Conservation (phyloP, 2,797 vertebrate genomes). For the Hozukius guyotensis region DNA sequence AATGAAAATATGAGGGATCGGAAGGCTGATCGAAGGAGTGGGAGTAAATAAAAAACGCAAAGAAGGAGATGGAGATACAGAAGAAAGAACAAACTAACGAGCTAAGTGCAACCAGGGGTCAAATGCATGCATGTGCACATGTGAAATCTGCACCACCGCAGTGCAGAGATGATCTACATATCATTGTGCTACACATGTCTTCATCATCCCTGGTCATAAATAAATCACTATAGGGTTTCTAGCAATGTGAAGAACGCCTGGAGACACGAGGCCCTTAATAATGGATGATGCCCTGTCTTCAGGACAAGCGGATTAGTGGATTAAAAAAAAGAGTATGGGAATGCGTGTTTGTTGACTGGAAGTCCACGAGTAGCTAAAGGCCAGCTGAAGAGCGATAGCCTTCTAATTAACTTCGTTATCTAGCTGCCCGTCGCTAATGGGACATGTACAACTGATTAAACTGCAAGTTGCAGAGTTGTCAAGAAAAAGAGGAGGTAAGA, state of each 20-base stretch:
- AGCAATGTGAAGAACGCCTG: conserved; percentile 15
- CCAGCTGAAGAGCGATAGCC: conserved; percentile 52
- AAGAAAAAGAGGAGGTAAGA: background rate
- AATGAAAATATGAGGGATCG: background rate
- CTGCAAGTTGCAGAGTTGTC: background rate
- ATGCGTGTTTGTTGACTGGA: conserved; percentile 25
- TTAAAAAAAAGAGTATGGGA: conserved; percentile 11
- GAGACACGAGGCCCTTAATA: conserved; percentile 42
- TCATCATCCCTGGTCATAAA: conserved; percentile 50
- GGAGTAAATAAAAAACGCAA: conserved; percentile 1
- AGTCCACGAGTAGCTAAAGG: conserved; percentile 50
- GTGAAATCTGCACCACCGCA: background rate
- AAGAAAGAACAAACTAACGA: background rate
- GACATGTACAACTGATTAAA: conserved; percentile 44
- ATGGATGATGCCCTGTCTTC: conserved; percentile 45
- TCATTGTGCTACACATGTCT: conserved; percentile 26
- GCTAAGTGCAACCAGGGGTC: conserved; percentile 25
- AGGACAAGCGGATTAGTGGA: conserved; percentile 40
- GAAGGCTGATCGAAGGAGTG: background rate
- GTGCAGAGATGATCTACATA: conserved; percentile 4
- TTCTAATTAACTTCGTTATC: conserved; percentile 69
- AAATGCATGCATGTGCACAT: background rate
- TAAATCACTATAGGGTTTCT: conserved; percentile 45
- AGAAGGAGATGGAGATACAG: background rate
- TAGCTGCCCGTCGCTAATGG: conserved; percentile 47